Evolutionary conservation across 2,113 vertebrate genomes (phyloP).

Genomic region (Passer montanus): DNA sequence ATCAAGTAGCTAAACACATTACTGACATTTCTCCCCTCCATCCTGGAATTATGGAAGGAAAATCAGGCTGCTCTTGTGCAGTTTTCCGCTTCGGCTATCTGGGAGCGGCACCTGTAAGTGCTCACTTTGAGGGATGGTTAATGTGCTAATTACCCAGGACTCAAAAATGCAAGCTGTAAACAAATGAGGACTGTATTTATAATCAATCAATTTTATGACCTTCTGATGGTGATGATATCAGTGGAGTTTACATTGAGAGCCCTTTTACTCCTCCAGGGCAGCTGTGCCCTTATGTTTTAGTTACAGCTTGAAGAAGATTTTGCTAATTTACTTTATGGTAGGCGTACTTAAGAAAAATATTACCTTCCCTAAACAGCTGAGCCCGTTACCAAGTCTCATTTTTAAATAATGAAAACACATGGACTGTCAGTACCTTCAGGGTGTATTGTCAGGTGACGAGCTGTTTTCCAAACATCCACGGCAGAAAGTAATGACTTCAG

Average conservation of each 20-base stretch:
- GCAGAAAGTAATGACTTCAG: conserved; percentile 63
- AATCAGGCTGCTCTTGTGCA: background rate
- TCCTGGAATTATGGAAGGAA: background rate
- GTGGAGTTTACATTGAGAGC: conserved; percentile 91
- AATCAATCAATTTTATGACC: conserved; percentile 99
- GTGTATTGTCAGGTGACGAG: conserved; percentile 61
- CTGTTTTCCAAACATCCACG: conserved; percentile 44
- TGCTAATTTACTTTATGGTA: conserved; percentile 70
- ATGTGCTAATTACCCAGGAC: conserved; percentile 87
- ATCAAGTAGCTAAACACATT: conserved; percentile 12
- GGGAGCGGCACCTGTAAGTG: conserved; percentile 88
- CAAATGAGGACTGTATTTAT: conserved; percentile 96
- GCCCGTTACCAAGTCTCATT: background rate
- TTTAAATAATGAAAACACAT: conserved; percentile 53
- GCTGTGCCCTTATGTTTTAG: conserved; percentile 85
- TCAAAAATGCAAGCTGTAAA: conserved; percentile 97
- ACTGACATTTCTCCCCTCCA: background rate
- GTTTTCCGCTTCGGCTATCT: conserved; percentile 14
- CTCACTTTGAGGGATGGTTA: conserved; percentile 94
- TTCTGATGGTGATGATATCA: conserved; percentile 98
- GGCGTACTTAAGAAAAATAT: conserved; percentile 67
- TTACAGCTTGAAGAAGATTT: conserved; percentile 59
- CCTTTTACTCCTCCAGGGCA: conserved; percentile 84
- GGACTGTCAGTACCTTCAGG: conserved; percentile 55
- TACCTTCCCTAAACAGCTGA: conserved; percentile 67